Evolutionary conservation across 2,113 vertebrate species (phyloP).

Genomic region (Tragelaphus strepsiceros): DNA sequence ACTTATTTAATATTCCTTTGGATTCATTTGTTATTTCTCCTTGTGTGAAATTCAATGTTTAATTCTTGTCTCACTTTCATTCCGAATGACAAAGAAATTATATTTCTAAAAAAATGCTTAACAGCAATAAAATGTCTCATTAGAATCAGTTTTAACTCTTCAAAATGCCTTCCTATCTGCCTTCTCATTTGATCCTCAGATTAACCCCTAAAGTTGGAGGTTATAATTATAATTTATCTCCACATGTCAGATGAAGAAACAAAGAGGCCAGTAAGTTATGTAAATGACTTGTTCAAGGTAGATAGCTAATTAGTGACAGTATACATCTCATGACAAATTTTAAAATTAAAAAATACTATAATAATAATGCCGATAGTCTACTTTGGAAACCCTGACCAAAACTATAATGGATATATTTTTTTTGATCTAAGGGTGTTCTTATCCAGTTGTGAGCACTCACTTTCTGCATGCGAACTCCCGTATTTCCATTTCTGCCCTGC

Average conservation of each 20-base stretch:
- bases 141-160: constrained; percentile 5
- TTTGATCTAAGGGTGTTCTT: not conserved
- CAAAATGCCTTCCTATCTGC: not conserved
- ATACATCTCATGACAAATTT: not conserved
- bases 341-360: not conserved
- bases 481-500: not conserved
- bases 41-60: not conserved
- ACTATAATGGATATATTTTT: not conserved
- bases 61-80: constrained; percentile 14
- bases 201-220: not conserved
- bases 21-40: not conserved
- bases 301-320: not conserved
- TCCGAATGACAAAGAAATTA: not conserved
- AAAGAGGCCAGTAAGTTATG: not conserved
- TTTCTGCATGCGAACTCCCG: not conserved
- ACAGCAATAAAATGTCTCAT: not conserved
- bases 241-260: not conserved
- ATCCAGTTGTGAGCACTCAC: not conserved
- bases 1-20: not conserved
- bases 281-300: constrained; percentile 2
- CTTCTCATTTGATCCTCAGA: not conserved
- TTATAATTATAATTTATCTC: constrained; percentile 8
- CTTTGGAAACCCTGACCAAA: not conserved
- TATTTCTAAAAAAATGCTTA: not conserved
- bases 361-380: not conserved